Base-by-base conservation (phyloP, 2,797 vertebrate genomes). In the Parauchenoglanis punctatus region DNA sequence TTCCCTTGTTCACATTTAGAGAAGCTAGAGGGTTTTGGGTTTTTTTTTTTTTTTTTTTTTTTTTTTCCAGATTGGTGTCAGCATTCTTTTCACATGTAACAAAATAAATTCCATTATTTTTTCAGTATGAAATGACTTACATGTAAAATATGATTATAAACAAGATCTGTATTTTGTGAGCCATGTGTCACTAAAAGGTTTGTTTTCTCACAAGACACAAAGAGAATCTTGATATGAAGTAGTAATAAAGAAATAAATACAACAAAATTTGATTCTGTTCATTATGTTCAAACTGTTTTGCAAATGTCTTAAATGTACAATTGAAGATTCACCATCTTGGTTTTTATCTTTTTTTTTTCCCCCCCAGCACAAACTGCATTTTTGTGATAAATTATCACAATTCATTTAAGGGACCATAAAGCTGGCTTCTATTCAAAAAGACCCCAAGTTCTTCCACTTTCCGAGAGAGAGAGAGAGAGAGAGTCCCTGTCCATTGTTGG, bases 151-250 rank as follows among this genome's bases (percentile, higher is more conserved):
- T 84, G 92, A 94, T 89, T 92, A 95, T 94, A 81, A 82, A 73
- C 63, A 93, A 93, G 12, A 92, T 92, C 91, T 95, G 95, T 96
- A 95, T 95, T 95, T 95, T 95, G 93, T 94, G 94, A 95, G 93
- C 92, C 93, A 94, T 91, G 90, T 91, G 86, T 89, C 93, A 91
- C 82, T 86, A 92, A 92, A 89, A 87, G 86, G 92, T 93, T 94
- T 94, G 89, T 93, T 93, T 92, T 93, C 92, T 91, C 89, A 90
- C 91, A 90, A 93, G 91, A 91, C 93, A 94, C 94, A 92, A 92
- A 93, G 91, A 91, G 90, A 93, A 94, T 94, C 92, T 93, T 93
- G 92, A 93, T 93, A 95, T 93, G 92, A 95, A 90, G 78, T 91
- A 90, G 93, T 92, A 95, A 94, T 95, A 95, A 96, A 95, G 90